phyloP scores from a whole-genome alignment of 1,140 invertebrate genomes.

The Drosophila nigrodunni region DNA sequence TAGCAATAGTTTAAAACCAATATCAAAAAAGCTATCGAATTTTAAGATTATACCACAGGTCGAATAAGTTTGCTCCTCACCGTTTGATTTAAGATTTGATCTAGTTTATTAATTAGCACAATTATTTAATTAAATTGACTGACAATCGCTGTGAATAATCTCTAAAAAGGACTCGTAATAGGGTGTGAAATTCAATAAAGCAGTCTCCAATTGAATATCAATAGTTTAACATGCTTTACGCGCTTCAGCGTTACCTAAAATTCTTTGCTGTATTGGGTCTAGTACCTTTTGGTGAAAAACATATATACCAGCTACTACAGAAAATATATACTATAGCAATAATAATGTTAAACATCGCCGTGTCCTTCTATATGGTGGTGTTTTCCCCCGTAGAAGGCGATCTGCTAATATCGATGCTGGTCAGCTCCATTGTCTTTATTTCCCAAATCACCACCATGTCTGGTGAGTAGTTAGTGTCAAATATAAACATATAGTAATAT shows the following conservation, averaged over 20 bases:
- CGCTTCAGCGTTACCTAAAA: constrained; percentile 54
- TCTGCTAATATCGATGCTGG: constrained; percentile 47
- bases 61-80: neutral
- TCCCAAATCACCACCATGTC: constrained; percentile 50
- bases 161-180: neutral
- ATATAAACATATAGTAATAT: constrained; percentile 23
- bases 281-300: constrained; percentile 52
- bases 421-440: constrained; percentile 57
- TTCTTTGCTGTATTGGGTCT: constrained; percentile 64
- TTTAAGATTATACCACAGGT: too few relatives aligned
- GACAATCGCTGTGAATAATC: constrained; percentile 17
- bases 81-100: neutral
- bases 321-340: constrained; percentile 45
- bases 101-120: constrained; percentile 16
- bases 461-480: constrained; percentile 1
- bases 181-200: neutral
- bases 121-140: constrained; percentile 29
- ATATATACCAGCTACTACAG: constrained; percentile 28
- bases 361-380: constrained; percentile 12
- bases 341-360: constrained; percentile 30
- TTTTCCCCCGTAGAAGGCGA: neutral
- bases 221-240: constrained; percentile 50
- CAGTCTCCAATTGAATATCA: constrained; percentile 4
- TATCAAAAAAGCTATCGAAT: too few relatives aligned
- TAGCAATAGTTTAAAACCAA: too few relatives aligned